A percentile compares a stretch with the other conserved stretches of the same genome.
Conservation (phyloP, 2,113 vertebrate genomes). For the Anhinga anhinga region DNA sequence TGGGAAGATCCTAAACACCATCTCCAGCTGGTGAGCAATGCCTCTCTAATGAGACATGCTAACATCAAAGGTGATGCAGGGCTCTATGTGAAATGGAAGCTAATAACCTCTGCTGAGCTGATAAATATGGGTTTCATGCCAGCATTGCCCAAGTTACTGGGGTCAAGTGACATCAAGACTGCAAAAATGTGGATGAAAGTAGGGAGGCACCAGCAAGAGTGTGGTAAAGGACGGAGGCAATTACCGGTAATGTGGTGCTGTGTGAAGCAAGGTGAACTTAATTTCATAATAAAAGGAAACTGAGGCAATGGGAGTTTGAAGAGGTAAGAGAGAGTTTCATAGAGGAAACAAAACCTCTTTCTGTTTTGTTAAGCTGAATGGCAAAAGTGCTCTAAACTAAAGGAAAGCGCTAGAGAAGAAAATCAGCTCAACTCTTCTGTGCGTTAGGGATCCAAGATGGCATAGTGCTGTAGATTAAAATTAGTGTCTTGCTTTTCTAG, state of each 20-base stretch:
- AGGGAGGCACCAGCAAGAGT: not conserved
- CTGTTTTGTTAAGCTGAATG: not conserved
- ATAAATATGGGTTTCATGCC: not conserved
- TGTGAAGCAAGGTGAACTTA: not conserved
- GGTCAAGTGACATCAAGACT: not conserved
- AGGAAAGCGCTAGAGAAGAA: not conserved
- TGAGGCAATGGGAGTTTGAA: not conserved
- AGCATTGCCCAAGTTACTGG: not conserved
- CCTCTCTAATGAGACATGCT: slow-evolving; percentile 18
- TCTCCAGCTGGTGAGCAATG: not conserved
- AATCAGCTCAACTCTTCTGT: not conserved
- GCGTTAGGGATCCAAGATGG: not conserved
- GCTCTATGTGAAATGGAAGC: not conserved
- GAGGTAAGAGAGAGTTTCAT: not conserved
- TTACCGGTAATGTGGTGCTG: not conserved
- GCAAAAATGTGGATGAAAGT: not conserved
- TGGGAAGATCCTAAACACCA: not conserved
- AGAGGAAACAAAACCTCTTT: not conserved
- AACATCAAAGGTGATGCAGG: not conserved
- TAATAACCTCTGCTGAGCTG: not conserved
- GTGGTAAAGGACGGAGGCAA: not conserved
- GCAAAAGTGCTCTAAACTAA: not conserved
- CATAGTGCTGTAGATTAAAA: not conserved
- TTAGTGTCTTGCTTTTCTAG: not conserved
- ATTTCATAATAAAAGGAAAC: not conserved